Percentiles rank a stretch among this genome's conserved stretches.
These are phyloP conservation scores for Trogon melanurus DNA, from an alignment of 2,113 vertebrate species.

Conservation along the genomic window DNA sequence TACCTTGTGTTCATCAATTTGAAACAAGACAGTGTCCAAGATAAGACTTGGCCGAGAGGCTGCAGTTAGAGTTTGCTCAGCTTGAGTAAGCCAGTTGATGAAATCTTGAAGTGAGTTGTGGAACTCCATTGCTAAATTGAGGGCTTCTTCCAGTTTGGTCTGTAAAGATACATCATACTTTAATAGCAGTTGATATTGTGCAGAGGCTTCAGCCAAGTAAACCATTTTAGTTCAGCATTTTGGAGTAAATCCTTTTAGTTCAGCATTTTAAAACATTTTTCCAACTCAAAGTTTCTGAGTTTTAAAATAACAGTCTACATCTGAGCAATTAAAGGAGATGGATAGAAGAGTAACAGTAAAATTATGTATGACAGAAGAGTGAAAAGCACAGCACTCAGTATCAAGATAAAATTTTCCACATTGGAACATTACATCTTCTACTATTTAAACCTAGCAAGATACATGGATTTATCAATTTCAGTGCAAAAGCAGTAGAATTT, in stretches of 20 bases:
- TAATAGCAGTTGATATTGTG: constrained; percentile 24
- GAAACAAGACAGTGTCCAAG: constrained; percentile 95
- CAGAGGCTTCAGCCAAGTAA: constrained; percentile 3
- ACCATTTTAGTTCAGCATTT: constrained; percentile 9
- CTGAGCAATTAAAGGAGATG: background rate
- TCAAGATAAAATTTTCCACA: background rate
- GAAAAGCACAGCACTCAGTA: background rate
- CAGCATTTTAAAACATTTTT: background rate
- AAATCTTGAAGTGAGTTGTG: constrained; percentile 98
- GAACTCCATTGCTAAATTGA: constrained; percentile 91
- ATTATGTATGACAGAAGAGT: background rate
- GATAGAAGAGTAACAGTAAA: background rate
- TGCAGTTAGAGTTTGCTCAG: constrained; percentile 93
- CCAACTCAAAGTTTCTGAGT: background rate
- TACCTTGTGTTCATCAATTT: constrained; percentile 99
- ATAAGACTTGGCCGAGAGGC: constrained; percentile 94
- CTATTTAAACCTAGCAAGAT: background rate
- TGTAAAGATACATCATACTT: constrained; percentile 65
- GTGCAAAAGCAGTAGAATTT: background rate
- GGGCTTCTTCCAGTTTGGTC: constrained; percentile 94
- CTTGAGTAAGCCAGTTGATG: constrained; percentile 97
- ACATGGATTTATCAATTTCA: background rate
- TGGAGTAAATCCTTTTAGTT: constrained; percentile 12
- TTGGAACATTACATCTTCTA: background rate
- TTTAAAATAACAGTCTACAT: background rate